Base-by-base conservation (phyloP, 1,140 invertebrate genomes). In the Calliopsis andreniformis region DNA sequence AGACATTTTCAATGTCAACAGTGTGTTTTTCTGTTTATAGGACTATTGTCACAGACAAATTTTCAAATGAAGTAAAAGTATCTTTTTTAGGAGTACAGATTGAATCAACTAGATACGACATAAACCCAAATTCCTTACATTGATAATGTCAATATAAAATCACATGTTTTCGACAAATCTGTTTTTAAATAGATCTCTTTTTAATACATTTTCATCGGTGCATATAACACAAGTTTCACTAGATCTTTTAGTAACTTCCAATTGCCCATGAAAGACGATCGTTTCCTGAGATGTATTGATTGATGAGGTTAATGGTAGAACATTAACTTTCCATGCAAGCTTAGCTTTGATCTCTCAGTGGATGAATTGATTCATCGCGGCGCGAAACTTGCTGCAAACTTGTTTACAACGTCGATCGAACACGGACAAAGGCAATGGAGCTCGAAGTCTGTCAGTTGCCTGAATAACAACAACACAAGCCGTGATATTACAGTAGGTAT, bases 331-430 rank as follows among this genome's bases (percentile, higher is more conserved):
- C 28, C 51, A 16, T 51, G n/a, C 32, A 45, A 45, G 51, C 39
- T 39, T 67, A 10, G 51, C 71, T 75, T 75, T 75, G 71, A 75
- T 75, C 62, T 66, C 51, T 56, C 35, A 56, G 55, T 66, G 71
- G 71, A 47, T 56, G 49, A 75, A 28, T 55, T 45, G 71, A 67
- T 67, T 56, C 51, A 67, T 75, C 71, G 62, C 51, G 51, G 16
- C 30, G 62, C 23, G 49, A 55, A 62, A 75, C 71, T 75, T 45
- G 39, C 62, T 23, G 42, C 10, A 66, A 75, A 67, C 28, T 75
- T 75, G 71, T 75, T 75, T 75, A 75, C 71, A 23, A 56, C 49
- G 62, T 56, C 28, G 49, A 23, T 56, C 39, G 14, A 45, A 63
- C 42, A 62, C 25, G 62, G 42, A 42, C 51, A 35, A 23, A 30